Evolutionary conservation across 2,113 vertebrate species (phyloP).

Genomic region (Vireo altiloquus): DNA sequence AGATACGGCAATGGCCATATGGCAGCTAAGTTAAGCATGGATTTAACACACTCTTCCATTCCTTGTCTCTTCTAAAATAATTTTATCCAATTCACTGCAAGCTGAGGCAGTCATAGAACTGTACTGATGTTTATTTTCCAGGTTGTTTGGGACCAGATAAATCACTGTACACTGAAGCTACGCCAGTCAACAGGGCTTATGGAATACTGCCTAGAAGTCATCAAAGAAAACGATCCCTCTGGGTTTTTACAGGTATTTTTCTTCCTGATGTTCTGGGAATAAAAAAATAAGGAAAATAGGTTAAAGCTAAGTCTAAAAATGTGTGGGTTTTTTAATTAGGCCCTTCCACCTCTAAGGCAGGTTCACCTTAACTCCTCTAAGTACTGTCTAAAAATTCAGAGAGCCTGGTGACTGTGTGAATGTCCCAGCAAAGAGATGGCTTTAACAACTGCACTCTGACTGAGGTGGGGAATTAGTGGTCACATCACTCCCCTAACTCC

Average conservation of each 20-base stretch:
- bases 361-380: background rate
- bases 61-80: background rate
- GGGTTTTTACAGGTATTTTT: constrained; percentile 92
- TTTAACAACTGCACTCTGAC: background rate
- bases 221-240: constrained; percentile 95
- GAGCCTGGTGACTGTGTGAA: background rate
- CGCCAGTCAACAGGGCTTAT: constrained; percentile 98
- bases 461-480: rapidly evolving
- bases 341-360: background rate
- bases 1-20: constrained; percentile 28
- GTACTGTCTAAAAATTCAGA: background rate
- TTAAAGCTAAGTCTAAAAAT: background rate
- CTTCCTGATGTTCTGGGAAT: rapidly evolving
- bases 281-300: rapidly evolving
- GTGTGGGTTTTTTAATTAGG: background rate
- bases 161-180: constrained; percentile 95
- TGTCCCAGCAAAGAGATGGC: background rate
- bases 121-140: constrained; percentile 45
- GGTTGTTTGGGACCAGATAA: constrained; percentile 99
- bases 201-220: constrained; percentile 96
- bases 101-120: background rate
- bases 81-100: background rate
- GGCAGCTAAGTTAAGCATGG: constrained; percentile 56
- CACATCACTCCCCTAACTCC: background rate
- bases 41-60: background rate